These are phyloP conservation scores for Agrochola macilenta DNA, from an alignment of 2,888 invertebrate genomes.

Conservation along the genomic window DNA sequence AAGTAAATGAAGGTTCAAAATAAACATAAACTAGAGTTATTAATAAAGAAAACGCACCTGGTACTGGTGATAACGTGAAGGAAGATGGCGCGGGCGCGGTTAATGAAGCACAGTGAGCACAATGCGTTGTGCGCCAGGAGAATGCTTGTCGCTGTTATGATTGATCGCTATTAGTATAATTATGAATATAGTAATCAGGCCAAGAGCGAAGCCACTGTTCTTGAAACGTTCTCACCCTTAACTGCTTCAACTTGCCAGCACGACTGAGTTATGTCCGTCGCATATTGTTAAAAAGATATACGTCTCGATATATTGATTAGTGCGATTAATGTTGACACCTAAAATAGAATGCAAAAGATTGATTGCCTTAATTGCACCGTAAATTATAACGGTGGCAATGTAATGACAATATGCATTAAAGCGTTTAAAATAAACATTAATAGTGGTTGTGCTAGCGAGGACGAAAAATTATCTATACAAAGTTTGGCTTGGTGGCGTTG, in stretches of 20 bases:
- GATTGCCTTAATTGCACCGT: slow-evolving; percentile 49
- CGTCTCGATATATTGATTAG: slow-evolving; percentile 66
- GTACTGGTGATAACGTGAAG: slow-evolving; percentile 59
- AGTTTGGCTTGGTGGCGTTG: neutral
- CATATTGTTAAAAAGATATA: slow-evolving; percentile 75
- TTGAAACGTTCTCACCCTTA: slow-evolving; percentile 84
- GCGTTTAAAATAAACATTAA: slow-evolving; percentile 37
- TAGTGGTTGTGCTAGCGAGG: slow-evolving; percentile 21
- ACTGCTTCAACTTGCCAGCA: slow-evolving; percentile 80
- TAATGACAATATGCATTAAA: slow-evolving; percentile 49
- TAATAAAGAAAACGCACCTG: slow-evolving; percentile 70
- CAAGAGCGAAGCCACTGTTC: slow-evolving; percentile 80
- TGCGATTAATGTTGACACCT: slow-evolving; percentile 51
- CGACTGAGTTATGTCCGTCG: slow-evolving; percentile 74
- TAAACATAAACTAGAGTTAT: slow-evolving; percentile 24
- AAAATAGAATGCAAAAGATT: slow-evolving; percentile 61
- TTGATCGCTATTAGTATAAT: slow-evolving; percentile 84
- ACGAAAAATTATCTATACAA: neutral
- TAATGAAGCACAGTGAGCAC: slow-evolving; percentile 75
- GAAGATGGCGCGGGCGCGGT: slow-evolving; percentile 70
- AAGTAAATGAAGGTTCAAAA: slow-evolving; percentile 4
- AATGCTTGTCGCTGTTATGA: slow-evolving; percentile 78
- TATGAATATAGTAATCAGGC: slow-evolving; percentile 84
- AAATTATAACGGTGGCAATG: slow-evolving; percentile 51
- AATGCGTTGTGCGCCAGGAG: slow-evolving; percentile 70